These are phyloP conservation scores for Drosophila arawakana DNA, from an alignment of 1,140 invertebrate species.

Conservation along the genomic window DNA sequence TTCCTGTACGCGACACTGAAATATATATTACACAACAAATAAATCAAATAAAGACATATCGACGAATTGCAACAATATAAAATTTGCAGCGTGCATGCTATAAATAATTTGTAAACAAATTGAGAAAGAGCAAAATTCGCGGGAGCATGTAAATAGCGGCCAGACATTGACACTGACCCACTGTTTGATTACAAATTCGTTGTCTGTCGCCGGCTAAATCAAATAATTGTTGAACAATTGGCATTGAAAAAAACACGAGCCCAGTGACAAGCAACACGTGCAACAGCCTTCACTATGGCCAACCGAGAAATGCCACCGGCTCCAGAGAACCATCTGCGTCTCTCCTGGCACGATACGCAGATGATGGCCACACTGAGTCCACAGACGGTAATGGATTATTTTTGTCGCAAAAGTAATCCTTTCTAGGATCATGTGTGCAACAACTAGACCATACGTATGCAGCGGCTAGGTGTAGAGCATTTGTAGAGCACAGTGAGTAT, in stretches of 20 bases:
- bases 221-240: conserved; percentile 29
- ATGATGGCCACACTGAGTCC: conserved; percentile 97
- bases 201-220: conserved; percentile 28
- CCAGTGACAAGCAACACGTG: conserved; percentile 47
- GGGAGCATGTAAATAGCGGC: conserved; percentile 18
- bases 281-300: conserved; percentile 86
- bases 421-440: conserved; percentile 98
- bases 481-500: conserved; percentile 93
- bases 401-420: conserved; percentile 96
- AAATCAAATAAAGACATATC: conserved; percentile 73
- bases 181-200: conserved; percentile 50
- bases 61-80: conserved; percentile 44
- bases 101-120: conserved; percentile 79
- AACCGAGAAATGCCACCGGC: conserved; percentile 86
- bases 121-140: conserved; percentile 60
- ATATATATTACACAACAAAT: conserved; percentile 83
- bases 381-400: conserved; percentile 97
- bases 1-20: conserved; percentile 62
- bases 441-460: conserved; percentile 99
- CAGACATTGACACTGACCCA: conserved; percentile 70
- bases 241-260: neutral
- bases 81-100: conserved; percentile 58
- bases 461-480: conserved; percentile 94
- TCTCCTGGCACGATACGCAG: conserved; percentile 97
- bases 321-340: conserved; percentile 91